These are phyloP conservation scores for Cyphomyrus discorhynchus DNA, from an alignment of 2,113 vertebrate species.

Conservation along the genomic window DNA sequence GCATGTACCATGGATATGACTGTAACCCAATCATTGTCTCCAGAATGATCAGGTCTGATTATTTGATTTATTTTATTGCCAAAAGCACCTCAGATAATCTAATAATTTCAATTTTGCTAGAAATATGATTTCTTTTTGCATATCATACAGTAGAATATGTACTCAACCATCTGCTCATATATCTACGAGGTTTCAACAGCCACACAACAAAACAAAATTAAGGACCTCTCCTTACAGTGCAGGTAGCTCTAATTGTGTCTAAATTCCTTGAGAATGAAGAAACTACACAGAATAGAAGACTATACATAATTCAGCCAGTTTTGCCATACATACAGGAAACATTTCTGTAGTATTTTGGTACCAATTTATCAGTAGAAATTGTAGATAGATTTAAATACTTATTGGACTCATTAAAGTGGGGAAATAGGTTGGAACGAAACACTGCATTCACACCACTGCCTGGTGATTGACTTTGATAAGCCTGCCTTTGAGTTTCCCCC, in stretches of 20 bases:
- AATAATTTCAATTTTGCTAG: background rate
- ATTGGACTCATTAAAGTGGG: background rate
- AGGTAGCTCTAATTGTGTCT: background rate
- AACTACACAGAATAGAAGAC: background rate
- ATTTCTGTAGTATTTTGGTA: background rate
- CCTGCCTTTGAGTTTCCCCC: background rate
- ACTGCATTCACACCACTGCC: background rate
- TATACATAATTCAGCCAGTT: background rate
- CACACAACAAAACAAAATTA: background rate
- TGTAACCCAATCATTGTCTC: background rate
- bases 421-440: background rate
- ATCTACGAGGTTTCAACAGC: background rate
- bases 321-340: background rate
- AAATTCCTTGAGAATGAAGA: background rate
- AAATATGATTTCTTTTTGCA: background rate
- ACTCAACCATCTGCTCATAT: background rate
- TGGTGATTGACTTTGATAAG: conserved; percentile 2
- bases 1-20: background rate
- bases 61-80: background rate
- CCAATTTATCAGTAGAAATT: background rate
- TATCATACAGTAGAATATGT: background rate
- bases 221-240: background rate
- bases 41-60: background rate
- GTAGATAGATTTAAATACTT: background rate
- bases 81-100: background rate